phyloP scores from a whole-genome alignment of 64 coral and sea anemone species.

The Exaiptasia diaphana region DNA sequence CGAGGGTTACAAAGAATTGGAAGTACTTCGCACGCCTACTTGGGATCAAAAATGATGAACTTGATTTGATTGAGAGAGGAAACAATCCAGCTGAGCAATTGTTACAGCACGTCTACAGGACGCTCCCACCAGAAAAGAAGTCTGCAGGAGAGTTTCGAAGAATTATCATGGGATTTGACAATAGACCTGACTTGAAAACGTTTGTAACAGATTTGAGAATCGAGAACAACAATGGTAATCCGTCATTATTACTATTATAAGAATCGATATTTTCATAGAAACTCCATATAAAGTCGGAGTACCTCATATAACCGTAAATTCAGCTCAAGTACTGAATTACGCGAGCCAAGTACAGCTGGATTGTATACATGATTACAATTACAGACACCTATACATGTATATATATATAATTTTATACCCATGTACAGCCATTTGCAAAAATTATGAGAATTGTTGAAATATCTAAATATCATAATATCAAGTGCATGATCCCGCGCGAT shows the following conservation, averaged over 20 bases:
- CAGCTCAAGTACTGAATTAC: not conserved
- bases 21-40: not conserved
- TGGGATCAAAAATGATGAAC: not conserved
- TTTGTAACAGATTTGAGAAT: not conserved
- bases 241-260: not conserved
- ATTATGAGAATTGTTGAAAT: too few species aligned
- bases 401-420: too few species aligned
- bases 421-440: too few species aligned
- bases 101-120: not conserved
- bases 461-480: too few species aligned
- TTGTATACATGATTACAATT: too few species aligned
- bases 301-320: not conserved
- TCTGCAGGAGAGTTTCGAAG: not conserved
- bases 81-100: not conserved
- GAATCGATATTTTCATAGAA: not conserved
- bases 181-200: not conserved
- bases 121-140: not conserved
- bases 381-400: too few species aligned
- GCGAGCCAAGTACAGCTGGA: too few species aligned
- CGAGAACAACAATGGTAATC: not conserved
- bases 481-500: too few species aligned
- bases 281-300: too few species aligned
- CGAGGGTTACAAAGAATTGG: not conserved
- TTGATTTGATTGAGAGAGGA: not conserved
- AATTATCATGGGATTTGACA: too few species aligned